These are phyloP conservation scores for Acipenser transmontanus DNA, from an alignment of 2,797 vertebrate genomes.

Conservation along the genomic window DNA sequence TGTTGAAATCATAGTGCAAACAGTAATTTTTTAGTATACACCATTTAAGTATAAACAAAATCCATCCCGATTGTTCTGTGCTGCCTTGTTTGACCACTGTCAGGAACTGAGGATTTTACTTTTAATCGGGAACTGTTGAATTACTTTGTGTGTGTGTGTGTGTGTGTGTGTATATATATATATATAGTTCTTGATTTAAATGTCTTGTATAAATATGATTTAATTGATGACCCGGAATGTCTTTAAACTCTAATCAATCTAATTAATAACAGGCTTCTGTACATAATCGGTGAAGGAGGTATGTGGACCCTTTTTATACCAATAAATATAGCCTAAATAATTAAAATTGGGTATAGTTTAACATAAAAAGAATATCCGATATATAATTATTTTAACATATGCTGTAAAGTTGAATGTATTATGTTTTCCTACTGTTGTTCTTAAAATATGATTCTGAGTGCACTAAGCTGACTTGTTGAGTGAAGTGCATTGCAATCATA, in stretches of 20 bases:
- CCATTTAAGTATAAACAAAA: constrained; percentile 42
- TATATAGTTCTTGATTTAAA: constrained; percentile 45
- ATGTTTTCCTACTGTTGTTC: constrained; percentile 7
- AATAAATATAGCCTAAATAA: constrained; percentile 28
- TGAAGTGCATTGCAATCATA: too few relatives aligned
- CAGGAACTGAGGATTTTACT: constrained; percentile 12
- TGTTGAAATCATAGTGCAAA: constrained; percentile 50
- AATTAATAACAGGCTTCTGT: constrained; percentile 59
- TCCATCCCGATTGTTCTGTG: constrained; percentile 19
- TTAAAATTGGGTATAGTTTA: constrained; percentile 27
- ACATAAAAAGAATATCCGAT: constrained; percentile 23
- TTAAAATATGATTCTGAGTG: too few relatives aligned
- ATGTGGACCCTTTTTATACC: constrained; percentile 36
- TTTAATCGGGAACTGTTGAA: constrained; percentile 17
- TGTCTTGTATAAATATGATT: constrained; percentile 52
- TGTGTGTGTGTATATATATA: constrained; percentile 28
- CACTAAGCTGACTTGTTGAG: too few relatives aligned
- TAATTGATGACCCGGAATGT: constrained; percentile 47
- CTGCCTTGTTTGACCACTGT: constrained; percentile 21
- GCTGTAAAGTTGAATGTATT: constrained; percentile 29
- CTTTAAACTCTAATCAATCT: constrained; percentile 57
- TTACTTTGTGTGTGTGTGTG: constrained; percentile 21
- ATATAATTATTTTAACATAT: constrained; percentile 16
- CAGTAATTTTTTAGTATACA: constrained; percentile 38
- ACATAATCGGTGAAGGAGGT: constrained; percentile 25